phyloP scores from a whole-genome alignment of 2,797 vertebrate species.

The Acanthis flammea region DNA sequence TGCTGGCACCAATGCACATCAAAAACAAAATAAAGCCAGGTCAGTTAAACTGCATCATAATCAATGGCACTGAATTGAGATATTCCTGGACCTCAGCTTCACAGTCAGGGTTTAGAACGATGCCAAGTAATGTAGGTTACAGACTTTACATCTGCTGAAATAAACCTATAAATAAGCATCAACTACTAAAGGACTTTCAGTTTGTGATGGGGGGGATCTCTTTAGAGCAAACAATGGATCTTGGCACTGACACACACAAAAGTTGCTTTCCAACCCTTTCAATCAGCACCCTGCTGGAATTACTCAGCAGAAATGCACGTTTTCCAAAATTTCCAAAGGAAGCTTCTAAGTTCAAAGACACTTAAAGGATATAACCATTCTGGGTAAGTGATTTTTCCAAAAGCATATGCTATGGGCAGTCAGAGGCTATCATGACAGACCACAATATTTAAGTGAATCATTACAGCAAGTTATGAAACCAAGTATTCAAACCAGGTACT shows the following conservation, averaged over 20 bases:
- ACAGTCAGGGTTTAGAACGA: not conserved
- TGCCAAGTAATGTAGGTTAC: not conserved
- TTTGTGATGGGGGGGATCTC: not conserved
- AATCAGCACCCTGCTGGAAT: not conserved
- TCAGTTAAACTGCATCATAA: not conserved
- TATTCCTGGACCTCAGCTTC: not conserved
- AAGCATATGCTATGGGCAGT: not conserved
- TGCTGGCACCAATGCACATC: not conserved
- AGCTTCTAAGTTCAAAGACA: constrained; percentile 11
- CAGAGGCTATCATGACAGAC: not conserved
- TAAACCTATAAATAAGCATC: not conserved
- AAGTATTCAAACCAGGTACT: not conserved
- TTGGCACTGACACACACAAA: not conserved
- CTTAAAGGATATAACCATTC: not conserved
- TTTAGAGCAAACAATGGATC: not conserved
- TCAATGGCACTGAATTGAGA: not conserved
- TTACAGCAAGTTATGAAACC: not conserved
- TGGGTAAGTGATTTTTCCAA: not conserved
- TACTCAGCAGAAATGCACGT: not conserved
- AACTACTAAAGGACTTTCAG: not conserved
- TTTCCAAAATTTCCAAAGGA: not conserved
- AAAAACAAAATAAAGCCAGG: not conserved
- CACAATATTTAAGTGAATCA: not conserved
- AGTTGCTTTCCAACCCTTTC: constrained; percentile 1
- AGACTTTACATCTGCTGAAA: not conserved